A percentile compares a stretch with the other conserved stretches of the same genome.
phyloP scores from a whole-genome alignment of 2,113 vertebrate genomes.

The Raja brachyura region DNA sequence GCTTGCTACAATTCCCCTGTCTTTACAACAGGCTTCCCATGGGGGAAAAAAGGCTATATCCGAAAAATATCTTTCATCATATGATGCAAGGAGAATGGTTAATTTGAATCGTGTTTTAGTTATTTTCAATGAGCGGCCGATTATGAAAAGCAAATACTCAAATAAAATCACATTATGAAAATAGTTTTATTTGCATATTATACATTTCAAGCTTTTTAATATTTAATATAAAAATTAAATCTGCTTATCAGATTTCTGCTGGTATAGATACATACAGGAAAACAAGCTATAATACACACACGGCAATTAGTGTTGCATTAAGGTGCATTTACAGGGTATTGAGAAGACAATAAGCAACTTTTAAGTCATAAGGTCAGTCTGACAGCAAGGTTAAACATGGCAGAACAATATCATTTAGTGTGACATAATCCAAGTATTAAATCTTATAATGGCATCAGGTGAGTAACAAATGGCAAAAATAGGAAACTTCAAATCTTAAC shows the following conservation, averaged over 20 bases:
- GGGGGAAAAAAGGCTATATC: too few species aligned
- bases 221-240: constrained; percentile 29
- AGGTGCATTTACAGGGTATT: constrained; percentile 29
- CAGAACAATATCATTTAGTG: constrained; percentile 27
- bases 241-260: constrained; percentile 35
- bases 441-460: background rate
- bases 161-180: constrained; percentile 34
- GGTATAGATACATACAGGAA: constrained; percentile 33
- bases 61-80: too few species aligned
- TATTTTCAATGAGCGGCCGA: too few species aligned
- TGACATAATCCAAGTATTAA: background rate
- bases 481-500: constrained; percentile 7
- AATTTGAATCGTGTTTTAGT: background rate
- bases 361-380: constrained; percentile 12
- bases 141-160: background rate
- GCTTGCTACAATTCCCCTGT: too few species aligned
- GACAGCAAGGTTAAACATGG: constrained; percentile 23
- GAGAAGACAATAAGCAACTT: background rate
- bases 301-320: constrained; percentile 32
- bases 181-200: constrained; percentile 38
- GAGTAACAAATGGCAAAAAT: background rate
- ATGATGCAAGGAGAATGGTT: background rate
- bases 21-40: too few species aligned
- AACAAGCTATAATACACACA: constrained; percentile 34
- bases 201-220: constrained; percentile 31